Evolutionary conservation across 1,140 invertebrate species (phyloP).

Genomic region (Drosophila takahashii): DNA sequence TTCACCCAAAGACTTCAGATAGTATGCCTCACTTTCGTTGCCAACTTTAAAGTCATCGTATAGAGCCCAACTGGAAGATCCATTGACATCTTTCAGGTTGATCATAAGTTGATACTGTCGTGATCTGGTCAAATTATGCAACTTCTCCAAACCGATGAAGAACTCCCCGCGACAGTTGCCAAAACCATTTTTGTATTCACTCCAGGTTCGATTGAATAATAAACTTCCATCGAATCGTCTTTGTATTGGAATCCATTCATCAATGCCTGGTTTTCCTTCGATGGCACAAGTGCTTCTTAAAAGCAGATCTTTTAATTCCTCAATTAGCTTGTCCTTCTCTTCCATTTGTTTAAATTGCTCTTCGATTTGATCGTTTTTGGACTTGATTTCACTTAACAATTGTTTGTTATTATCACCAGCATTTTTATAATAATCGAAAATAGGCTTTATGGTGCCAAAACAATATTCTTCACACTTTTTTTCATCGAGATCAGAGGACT

Average conservation of each 20-base stretch:
- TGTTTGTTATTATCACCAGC: neutral
- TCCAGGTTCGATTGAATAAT: neutral
- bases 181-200: neutral
- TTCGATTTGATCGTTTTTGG: neutral
- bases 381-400: neutral
- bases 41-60: neutral
- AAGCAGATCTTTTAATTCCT: no score
- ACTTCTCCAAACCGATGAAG: neutral
- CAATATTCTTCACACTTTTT: neutral
- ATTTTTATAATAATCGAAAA: neutral
- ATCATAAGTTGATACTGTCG: neutral
- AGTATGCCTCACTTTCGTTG: neutral
- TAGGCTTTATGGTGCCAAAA: neutral
- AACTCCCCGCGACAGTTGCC: neutral
- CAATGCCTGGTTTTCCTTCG: no score
- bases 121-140: neutral
- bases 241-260: neutral
- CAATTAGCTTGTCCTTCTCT: no score
- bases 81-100: neutral
- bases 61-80: neutral
- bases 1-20: neutral
- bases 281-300: no score
- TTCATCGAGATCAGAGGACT: neutral
- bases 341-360: neutral
- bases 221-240: neutral